A percentile compares a stretch with the other conserved stretches of the same genome.
Conservation (phyloP, 1,140 invertebrate species). For the Dinothrombium tinctorium region DNA sequence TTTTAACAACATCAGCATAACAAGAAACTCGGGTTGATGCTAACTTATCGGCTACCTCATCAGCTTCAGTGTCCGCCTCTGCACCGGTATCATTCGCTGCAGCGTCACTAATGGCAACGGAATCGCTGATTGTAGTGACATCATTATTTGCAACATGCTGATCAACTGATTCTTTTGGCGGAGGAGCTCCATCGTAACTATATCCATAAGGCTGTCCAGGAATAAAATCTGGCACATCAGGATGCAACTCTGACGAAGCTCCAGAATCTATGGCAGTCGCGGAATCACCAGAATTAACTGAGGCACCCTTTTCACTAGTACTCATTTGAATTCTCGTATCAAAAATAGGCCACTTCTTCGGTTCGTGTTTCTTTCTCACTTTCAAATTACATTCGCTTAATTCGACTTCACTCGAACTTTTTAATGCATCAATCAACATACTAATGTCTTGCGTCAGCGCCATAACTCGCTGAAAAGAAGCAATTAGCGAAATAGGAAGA, state of each 20-base stretch:
- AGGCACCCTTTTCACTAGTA: too few relatives aligned
- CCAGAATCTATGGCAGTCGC: neutral
- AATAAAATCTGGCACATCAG: constrained; percentile 60
- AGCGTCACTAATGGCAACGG: constrained; percentile 22
- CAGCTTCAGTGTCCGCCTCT: constrained; percentile 11
- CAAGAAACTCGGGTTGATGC: constrained; percentile 5
- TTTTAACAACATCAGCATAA: neutral
- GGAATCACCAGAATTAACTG: neutral
- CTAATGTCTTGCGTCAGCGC: constrained; percentile 57
- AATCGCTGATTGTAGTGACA: too few relatives aligned
- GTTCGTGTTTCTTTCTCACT: constrained; percentile 53
- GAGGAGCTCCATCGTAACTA: neutral
- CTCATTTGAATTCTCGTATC: too few relatives aligned
- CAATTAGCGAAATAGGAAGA: constrained; percentile 72
- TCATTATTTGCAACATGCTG: too few relatives aligned
- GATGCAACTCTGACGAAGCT: constrained; percentile 33
- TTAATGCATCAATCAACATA: constrained; percentile 51
- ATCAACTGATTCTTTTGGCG: too few relatives aligned
- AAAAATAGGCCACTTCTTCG: constrained; percentile 15
- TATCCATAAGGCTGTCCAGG: constrained; percentile 23
- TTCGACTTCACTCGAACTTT: constrained; percentile 55
- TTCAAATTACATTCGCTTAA: constrained; percentile 47
- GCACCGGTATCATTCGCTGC: constrained; percentile 9
- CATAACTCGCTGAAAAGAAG: constrained; percentile 80
- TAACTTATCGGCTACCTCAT: constrained; percentile 3